These are phyloP conservation scores for Aphaenogaster floridana DNA, from an alignment of 1,140 invertebrate species.

Conservation along the genomic window DNA sequence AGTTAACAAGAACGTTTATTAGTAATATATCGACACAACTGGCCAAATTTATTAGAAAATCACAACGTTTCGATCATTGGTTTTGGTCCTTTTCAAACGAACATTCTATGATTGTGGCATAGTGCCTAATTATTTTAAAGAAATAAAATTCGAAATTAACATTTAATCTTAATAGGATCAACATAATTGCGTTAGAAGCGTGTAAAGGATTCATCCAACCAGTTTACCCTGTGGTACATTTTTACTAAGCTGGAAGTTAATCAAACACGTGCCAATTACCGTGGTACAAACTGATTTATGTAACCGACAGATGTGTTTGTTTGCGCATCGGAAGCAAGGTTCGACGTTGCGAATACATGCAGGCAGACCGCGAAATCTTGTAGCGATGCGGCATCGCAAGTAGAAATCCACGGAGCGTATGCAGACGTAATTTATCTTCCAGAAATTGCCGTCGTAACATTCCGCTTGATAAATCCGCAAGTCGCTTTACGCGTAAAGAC, in stretches of 20 bases:
- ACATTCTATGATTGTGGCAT: too few species aligned
- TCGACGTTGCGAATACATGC: constrained; percentile 41
- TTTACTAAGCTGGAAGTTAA: constrained; percentile 12
- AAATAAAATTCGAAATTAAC: constrained; percentile 5
- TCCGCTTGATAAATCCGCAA: constrained; percentile 56
- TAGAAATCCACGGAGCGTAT: constrained; percentile 44
- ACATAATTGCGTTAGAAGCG: neutral
- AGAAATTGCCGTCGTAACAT: constrained; percentile 58
- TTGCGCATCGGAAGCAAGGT: constrained; percentile 51
- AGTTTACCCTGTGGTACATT: constrained; percentile 16
- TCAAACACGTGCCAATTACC: constrained; percentile 56
- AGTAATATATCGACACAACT: too few species aligned
- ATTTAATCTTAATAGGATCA: constrained; percentile 2
- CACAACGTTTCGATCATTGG: too few species aligned
- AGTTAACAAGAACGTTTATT: too few species aligned
- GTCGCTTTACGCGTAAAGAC: constrained; percentile 50
- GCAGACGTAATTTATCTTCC: constrained; percentile 63
- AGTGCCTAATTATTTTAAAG: neutral
- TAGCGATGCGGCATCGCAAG: constrained; percentile 41
- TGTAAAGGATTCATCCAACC: constrained; percentile 14
- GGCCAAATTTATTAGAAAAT: too few species aligned
- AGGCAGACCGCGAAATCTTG: constrained; percentile 59
- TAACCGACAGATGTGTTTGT: constrained; percentile 46
- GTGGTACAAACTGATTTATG: constrained; percentile 41
- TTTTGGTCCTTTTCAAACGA: too few species aligned